phyloP scores from a whole-genome alignment of 2,113 vertebrate genomes.

The Grus americana region DNA sequence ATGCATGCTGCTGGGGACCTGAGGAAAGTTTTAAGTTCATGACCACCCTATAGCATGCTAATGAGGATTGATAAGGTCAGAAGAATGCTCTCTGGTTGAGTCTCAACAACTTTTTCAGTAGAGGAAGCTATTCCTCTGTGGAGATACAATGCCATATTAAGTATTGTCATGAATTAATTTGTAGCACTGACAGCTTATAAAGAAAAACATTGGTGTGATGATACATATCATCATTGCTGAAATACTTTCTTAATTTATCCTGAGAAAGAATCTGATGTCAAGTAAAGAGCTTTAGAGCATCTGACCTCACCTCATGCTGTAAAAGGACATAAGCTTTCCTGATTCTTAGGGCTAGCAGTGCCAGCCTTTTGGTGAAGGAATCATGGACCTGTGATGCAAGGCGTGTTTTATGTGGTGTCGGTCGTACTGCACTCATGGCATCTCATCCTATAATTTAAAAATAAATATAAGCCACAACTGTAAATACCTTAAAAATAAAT shows the following conservation, averaged over 20 bases:
- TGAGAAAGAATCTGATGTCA: background rate
- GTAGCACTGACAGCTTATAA: background rate
- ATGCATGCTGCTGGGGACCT: background rate
- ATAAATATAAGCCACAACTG: background rate
- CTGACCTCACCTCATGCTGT: background rate
- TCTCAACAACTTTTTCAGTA: too few relatives aligned
- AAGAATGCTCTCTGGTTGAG: background rate
- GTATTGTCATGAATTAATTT: background rate
- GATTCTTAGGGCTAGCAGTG: background rate
- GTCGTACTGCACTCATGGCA: rapidly evolving
- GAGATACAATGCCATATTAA: rapidly evolving
- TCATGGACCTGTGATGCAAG: background rate
- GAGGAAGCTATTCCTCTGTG: background rate
- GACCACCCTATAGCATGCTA: rapidly evolving
- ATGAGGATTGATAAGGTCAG: background rate
- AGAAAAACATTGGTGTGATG: background rate
- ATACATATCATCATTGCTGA: rapidly evolving
- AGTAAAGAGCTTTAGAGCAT: background rate
- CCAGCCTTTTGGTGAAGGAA: background rate
- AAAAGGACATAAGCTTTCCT: background rate
- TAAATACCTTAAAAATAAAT: background rate
- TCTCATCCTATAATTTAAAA: background rate
- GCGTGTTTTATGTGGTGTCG: background rate
- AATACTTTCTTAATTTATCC: background rate
- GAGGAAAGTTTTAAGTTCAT: background rate